Evolutionary conservation across 2,113 vertebrate genomes (phyloP), one percentile per base, ranked within the genome.

Genomic region (Xenopus borealis): DNA sequence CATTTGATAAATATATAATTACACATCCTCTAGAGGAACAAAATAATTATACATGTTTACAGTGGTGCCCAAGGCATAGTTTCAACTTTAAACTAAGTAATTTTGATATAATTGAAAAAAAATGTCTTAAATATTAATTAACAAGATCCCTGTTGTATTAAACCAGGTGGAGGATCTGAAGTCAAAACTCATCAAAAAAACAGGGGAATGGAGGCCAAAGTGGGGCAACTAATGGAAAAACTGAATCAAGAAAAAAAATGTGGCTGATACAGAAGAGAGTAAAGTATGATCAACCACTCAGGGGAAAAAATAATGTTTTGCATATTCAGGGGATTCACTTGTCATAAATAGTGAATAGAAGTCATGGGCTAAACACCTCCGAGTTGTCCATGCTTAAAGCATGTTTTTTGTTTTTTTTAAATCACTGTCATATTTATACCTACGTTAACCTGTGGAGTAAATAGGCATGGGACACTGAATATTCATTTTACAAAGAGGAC

Each of bases 131-230:
- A 89, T 89, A 88, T 90, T 91, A 92, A 92, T 93, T 93, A 78
- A 89, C 84, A 83, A 88, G 86, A 87, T 90, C 86, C 91, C 85
- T 88, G 84, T 83, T 85, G 23, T 86, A 86, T 88, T 88, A 85
- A 86, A 88, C 86, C 84, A 95, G 91, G 92, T 96, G 81, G 91
- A 98, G 90, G 93, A 96, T 83, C 83, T 93, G 79, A 95, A 91
- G 79, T 91, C 92, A 81, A 93, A 94, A 87, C 84, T 84, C 90
- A 89, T 88, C 91, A 90, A 82, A 91, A 90, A 82, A 95, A 95
- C 86, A 88, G 89, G 66, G 92, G 90, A 72, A 87, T 83, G 0
- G 87, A 93, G 84, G 86, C 85, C 68, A 89, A 92, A 87, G 90
- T 79, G 75, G 90, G 88, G 75, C 84, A 91, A 71, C 69, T 87